Evolutionary conservation across 2,797 vertebrate species (phyloP).

Genomic region (Aplochiton taeniatus): DNA sequence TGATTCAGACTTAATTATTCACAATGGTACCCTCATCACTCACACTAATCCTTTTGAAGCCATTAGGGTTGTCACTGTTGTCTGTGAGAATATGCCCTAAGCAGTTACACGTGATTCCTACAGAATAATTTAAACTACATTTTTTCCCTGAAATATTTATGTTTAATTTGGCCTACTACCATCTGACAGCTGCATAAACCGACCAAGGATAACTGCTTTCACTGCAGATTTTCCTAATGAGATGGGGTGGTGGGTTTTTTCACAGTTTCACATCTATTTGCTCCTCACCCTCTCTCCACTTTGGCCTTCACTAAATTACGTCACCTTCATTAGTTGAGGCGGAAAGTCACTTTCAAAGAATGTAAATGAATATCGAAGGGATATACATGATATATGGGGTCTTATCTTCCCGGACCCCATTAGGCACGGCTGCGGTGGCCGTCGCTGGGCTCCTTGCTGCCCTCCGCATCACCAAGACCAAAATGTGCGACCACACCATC

Average conservation of each 20-base stretch:
- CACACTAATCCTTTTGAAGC: background rate
- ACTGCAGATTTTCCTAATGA: background rate
- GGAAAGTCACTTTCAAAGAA: background rate
- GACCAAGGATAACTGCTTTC: background rate
- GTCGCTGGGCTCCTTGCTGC: conserved; percentile 93
- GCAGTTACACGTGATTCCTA: conserved; percentile 12
- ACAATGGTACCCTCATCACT: background rate
- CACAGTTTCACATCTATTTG: background rate
- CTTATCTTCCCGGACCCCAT: too few species aligned
- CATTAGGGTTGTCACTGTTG: conserved; percentile 9
- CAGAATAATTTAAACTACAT: conserved; percentile 29
- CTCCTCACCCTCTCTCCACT: background rate
- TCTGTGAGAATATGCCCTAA: conserved; percentile 22
- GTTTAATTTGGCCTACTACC: conserved; percentile 8
- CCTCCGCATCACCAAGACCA: conserved; percentile 90
- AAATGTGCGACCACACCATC: conserved; percentile 88
- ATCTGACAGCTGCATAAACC: conserved; percentile 1
- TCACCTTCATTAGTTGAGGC: background rate
- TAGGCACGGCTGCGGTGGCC: conserved; percentile 95
- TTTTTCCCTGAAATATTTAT: conserved; percentile 17
- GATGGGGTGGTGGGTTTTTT: background rate
- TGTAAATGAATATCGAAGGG: background rate
- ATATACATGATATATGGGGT: too few species aligned
- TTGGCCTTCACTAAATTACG: background rate
- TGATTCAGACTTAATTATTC: background rate